Evolutionary conservation across 2,113 vertebrate genomes (phyloP).

Genomic region (Seriola quinqueradiata): DNA sequence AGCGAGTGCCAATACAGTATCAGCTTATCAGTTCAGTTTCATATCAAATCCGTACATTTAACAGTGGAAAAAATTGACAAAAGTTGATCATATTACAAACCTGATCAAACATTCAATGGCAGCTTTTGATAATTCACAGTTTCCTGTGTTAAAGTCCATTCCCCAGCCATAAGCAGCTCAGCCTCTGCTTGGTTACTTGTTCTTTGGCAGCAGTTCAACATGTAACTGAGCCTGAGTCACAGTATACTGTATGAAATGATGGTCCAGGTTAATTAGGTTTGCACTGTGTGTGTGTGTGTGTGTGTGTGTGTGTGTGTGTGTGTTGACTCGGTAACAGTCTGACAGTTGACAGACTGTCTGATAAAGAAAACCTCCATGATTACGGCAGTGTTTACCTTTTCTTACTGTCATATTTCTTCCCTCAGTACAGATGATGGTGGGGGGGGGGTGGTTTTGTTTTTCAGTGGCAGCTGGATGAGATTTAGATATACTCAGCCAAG

Average conservation of each 20-base stretch:
- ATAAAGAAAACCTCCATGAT: neutral
- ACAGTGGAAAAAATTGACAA: too few species aligned
- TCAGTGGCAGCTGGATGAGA: neutral
- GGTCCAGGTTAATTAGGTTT: neutral
- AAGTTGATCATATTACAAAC: too few species aligned
- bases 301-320: neutral
- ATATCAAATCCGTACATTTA: too few species aligned
- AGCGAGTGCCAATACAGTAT: too few species aligned
- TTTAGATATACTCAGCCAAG: neutral
- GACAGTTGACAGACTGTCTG: neutral
- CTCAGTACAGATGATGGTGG: neutral
- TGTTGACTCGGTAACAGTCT: neutral
- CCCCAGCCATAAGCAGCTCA: neutral
- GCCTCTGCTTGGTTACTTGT: neutral
- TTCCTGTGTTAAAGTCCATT: too few species aligned
- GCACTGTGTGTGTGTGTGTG: neutral
- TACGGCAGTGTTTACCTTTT: constrained; percentile 11
- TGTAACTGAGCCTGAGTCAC: neutral
- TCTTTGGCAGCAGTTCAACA: neutral
- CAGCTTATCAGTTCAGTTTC: too few species aligned
- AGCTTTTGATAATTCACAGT: too few species aligned
- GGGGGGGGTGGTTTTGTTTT: neutral
- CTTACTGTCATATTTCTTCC: too few species aligned
- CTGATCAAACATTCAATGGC: too few species aligned
- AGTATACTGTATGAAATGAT: neutral